A percentile compares a stretch with the other conserved stretches of the same genome.
phyloP scores from a whole-genome alignment of 2,113 vertebrate species.

The Todiramphus chloris region DNA sequence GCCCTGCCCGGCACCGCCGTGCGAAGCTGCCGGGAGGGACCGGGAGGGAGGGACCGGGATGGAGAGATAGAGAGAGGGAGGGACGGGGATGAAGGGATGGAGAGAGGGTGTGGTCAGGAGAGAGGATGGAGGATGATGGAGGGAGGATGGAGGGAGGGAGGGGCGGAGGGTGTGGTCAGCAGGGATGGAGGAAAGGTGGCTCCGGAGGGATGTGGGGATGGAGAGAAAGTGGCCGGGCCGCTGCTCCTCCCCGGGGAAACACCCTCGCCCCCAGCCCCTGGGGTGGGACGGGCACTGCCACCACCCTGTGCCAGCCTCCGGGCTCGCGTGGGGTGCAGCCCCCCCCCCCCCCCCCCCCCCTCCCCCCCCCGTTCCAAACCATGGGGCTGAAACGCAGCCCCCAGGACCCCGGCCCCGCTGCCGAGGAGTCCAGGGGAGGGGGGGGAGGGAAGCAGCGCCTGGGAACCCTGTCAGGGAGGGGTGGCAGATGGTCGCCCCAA shows the following conservation, averaged over 20 bases:
- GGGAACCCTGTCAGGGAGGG: not conserved
- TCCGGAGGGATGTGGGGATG: not conserved
- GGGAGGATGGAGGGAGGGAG: not conserved
- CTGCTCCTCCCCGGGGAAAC: not conserved
- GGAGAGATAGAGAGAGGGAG: constrained; percentile 3
- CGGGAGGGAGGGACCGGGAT: constrained; percentile 29
- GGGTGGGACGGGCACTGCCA: not conserved
- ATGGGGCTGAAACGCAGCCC: not conserved
- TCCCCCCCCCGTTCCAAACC: not conserved
- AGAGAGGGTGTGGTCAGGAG: not conserved
- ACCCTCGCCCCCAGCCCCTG: not conserved
- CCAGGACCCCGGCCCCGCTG: not conserved
- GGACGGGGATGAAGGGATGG: not conserved
- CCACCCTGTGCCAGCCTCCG: not conserved
- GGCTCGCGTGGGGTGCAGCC: not conserved
- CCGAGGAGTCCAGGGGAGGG: too few species aligned
- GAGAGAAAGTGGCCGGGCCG: not conserved
- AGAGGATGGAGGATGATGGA: not conserved
- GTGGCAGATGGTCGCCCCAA: not conserved
- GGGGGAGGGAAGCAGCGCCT: not conserved
- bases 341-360: not conserved
- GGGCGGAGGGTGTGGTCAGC: not conserved
- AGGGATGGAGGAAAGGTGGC: not conserved
- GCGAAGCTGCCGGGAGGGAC: constrained; percentile 33
- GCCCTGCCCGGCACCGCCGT: constrained; percentile 36